Percentiles rank a stretch among this genome's conserved stretches.
Conservation (phyloP, 2,888 invertebrate genomes). For the Automeris io region DNA sequence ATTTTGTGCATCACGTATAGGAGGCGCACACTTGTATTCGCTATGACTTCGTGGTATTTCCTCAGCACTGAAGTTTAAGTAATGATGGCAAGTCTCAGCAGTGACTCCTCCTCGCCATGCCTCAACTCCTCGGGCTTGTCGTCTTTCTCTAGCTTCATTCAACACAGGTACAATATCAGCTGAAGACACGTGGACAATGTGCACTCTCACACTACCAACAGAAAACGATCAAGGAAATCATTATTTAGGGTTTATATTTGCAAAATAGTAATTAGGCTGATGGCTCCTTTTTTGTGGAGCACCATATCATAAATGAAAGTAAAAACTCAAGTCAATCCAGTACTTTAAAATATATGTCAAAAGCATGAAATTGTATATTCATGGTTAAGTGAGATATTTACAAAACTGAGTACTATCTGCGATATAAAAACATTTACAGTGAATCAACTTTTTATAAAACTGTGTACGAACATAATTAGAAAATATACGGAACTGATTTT, state of each 20-base stretch:
- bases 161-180: conserved; percentile 78
- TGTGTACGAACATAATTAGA: no score
- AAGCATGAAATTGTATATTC: no score
- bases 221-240: conserved; percentile 1
- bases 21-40: conserved; percentile 85
- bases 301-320: no score
- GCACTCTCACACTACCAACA: conserved; percentile 75
- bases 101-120: conserved; percentile 76
- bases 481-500: no score
- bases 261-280: no score
- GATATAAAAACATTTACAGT: no score
- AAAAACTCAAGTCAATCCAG: no score
- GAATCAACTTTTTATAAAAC: no score
- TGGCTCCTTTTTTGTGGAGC: no score
- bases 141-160: conserved; percentile 58
- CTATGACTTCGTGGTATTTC: conserved; percentile 79
- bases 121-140: conserved; percentile 66
- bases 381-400: no score
- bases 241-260: background rate
- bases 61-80: conserved; percentile 79
- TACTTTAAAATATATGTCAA: no score
- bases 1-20: conserved; percentile 79
- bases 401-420: no score
- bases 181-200: conserved; percentile 82
- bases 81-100: conserved; percentile 86